Conservation (phyloP, 1,140 invertebrate species). For the Hyphantria cunea region DNA sequence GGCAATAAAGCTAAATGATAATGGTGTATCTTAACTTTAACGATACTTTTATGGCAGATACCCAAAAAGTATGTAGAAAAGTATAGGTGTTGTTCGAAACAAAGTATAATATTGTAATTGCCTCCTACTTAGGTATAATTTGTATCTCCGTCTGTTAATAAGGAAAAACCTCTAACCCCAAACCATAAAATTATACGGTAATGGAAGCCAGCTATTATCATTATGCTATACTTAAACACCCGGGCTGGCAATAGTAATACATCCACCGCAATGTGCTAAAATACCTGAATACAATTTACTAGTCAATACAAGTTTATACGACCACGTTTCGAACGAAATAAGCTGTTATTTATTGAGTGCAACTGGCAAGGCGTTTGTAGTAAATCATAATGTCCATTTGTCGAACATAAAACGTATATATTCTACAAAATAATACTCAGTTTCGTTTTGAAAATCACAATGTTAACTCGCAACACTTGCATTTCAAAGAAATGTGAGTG, state of each 20-base stretch:
- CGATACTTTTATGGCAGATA: conserved; percentile 19
- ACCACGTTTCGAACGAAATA: conserved; percentile 14
- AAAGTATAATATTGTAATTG: no score
- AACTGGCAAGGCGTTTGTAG: conserved; percentile 17
- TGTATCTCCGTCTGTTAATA: conserved; percentile 19
- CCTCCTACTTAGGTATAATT: conserved; percentile 7
- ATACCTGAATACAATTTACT: conserved; percentile 18
- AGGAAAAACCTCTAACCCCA: conserved; percentile 14
- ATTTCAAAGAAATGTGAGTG: conserved; percentile 25
- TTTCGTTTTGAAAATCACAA: conserved; percentile 25
- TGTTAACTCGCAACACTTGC: not conserved
- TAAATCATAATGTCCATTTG: conserved; percentile 43
- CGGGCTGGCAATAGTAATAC: conserved; percentile 8
- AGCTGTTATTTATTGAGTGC: conserved; percentile 28
- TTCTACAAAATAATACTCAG: conserved; percentile 28
- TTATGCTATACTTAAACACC: conserved; percentile 10
- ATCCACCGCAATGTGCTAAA: conserved; percentile 9
- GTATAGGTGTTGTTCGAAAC: not conserved
- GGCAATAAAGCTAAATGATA: not conserved
- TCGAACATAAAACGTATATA: conserved; percentile 39
- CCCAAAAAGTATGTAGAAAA: conserved; percentile 3
- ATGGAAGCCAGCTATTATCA: conserved; percentile 16
- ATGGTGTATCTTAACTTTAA: conserved; percentile 8
- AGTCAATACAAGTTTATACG: conserved; percentile 17
- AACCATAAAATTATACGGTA: conserved; percentile 26